Conservation (phyloP, 2,797 vertebrate species). For the Fratercula arctica region DNA sequence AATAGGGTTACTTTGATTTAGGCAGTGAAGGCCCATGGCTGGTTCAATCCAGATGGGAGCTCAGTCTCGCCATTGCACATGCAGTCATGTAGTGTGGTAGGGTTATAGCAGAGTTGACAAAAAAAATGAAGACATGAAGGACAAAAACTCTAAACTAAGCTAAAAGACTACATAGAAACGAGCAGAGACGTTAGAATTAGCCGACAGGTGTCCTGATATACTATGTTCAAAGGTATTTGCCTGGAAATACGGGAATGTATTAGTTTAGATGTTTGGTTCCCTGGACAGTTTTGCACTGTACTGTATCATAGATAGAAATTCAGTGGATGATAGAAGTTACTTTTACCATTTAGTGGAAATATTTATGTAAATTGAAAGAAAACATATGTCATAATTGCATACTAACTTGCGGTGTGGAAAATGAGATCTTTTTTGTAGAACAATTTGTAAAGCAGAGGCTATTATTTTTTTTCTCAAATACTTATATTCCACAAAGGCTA, state of each 20-base stretch:
- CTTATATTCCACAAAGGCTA: neutral
- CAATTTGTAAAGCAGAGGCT: neutral
- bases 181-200: neutral
- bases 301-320: neutral
- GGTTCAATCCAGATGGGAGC: neutral
- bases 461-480: neutral
- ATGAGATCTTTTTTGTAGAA: neutral
- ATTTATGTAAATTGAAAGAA: neutral
- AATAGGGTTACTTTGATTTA: rapidly evolving
- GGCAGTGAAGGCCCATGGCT: neutral
- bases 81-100: neutral
- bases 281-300: neutral
- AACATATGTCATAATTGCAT: neutral
- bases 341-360: slow-evolving; percentile 29
- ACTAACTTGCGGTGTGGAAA: slow-evolving; percentile 11
- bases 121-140: neutral
- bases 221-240: neutral
- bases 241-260: neutral
- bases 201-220: neutral
- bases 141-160: neutral
- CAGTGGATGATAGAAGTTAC: neutral
- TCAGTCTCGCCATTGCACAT: rapidly evolving
- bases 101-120: neutral
- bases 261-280: neutral
- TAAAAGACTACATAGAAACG: neutral